These are phyloP conservation scores for Felis chaus DNA, from an alignment of 2,113 vertebrate species.

Conservation along the genomic window DNA sequence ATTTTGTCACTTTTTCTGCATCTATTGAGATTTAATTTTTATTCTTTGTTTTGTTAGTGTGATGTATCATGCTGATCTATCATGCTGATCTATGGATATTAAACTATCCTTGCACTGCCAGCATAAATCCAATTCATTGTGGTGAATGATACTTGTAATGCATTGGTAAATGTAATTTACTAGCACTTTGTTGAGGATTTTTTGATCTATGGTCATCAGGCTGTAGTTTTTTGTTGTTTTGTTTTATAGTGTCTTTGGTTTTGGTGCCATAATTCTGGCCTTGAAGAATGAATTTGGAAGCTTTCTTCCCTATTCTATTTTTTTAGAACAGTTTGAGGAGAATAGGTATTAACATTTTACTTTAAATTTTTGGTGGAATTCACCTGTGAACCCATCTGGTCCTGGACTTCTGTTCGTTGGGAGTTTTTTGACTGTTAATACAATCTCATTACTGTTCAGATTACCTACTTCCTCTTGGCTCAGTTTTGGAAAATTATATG, in stretches of 20 bases:
- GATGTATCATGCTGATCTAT: not conserved
- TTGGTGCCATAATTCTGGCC: not conserved
- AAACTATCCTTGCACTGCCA: not conserved
- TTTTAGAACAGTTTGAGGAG: not conserved
- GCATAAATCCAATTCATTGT: not conserved
- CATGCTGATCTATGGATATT: not conserved
- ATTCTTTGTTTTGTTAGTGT: not conserved
- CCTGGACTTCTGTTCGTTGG: not conserved
- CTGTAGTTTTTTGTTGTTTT: not conserved
- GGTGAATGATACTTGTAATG: not conserved
- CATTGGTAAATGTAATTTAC: not conserved
- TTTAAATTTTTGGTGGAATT: not conserved
- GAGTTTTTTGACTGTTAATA: not conserved
- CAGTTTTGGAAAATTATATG: not conserved
- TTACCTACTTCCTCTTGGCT: not conserved
- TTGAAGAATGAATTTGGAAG: not conserved
- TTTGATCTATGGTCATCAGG: not conserved
- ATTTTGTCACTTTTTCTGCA: not conserved
- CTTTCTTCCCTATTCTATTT: not conserved
- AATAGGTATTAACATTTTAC: not conserved
- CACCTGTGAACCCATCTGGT: not conserved
- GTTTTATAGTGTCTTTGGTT: not conserved
- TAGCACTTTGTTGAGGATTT: not conserved
- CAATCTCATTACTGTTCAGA: not conserved
- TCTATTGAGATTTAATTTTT: not conserved